Conservation (phyloP, 2,797 vertebrate genomes). For the Etheostoma perlongum region DNA sequence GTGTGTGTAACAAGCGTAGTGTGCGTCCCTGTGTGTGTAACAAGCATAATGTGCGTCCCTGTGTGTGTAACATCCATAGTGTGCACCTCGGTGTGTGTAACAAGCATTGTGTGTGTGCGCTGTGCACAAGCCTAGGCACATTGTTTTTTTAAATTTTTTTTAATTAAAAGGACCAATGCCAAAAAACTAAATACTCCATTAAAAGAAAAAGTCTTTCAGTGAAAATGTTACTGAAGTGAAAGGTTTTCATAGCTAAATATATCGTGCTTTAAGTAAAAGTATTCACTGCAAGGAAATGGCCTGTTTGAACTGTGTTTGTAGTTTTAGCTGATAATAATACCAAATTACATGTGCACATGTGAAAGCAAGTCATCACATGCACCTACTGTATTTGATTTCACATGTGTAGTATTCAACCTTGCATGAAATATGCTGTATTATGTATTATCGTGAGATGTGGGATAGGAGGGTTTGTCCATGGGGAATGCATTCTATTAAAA, state of each 20-base stretch:
- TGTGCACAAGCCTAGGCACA: too few relatives aligned
- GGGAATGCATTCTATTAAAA: conserved; percentile 57
- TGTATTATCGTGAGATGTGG: conserved; percentile 5
- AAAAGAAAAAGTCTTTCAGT: not conserved
- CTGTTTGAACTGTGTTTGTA: not conserved
- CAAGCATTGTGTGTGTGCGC: too few relatives aligned
- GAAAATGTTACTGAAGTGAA: not conserved
- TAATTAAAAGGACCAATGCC: too few relatives aligned
- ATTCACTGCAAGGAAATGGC: not conserved
- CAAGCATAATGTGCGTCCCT: too few relatives aligned
- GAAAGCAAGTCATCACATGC: not conserved
- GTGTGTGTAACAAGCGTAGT: too few relatives aligned
- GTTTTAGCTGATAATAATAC: not conserved
- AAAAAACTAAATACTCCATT: not conserved
- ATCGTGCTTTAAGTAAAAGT: not conserved
- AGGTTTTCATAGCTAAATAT: not conserved
- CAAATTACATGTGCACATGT: not conserved
- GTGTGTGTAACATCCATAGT: too few relatives aligned
- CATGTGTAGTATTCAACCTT: not conserved
- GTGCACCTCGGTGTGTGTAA: too few relatives aligned
- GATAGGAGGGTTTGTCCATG: conserved; percentile 17
- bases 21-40: too few relatives aligned
- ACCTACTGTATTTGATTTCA: conserved; percentile 17
- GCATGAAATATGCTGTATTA: conserved; percentile 6
- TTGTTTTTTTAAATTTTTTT: too few relatives aligned